Evolutionary conservation across 2,888 invertebrate genomes (phyloP).

Genomic region (Homarus gammarus): DNA sequence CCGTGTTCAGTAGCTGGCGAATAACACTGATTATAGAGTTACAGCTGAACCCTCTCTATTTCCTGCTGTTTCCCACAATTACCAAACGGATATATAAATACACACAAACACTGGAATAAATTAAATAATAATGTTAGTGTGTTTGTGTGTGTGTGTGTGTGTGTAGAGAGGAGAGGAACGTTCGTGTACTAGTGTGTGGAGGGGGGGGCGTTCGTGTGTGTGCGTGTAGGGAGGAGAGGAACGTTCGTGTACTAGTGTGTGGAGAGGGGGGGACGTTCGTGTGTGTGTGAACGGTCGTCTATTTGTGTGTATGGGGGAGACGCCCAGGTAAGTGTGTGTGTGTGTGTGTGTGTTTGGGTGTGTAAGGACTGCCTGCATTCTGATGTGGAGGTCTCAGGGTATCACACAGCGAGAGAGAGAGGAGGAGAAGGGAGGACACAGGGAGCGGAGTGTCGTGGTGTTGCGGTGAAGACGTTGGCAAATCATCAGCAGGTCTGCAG

Average conservation of each 20-base stretch:
- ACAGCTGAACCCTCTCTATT: neutral
- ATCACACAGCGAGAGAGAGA: too few relatives aligned
- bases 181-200: neutral
- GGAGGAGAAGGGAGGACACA: too few relatives aligned
- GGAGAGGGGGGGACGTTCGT: neutral
- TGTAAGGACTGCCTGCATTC: too few relatives aligned
- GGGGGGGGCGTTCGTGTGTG: too few relatives aligned
- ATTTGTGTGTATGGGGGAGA: too few relatives aligned
- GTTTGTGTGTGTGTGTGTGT: neutral
- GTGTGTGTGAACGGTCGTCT: neutral
- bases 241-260: neutral
- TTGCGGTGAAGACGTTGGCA: too few relatives aligned
- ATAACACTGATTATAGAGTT: too few relatives aligned
- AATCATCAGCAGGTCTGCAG: too few relatives aligned
- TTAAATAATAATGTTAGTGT: neutral
- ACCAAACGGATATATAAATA: slow-evolving; percentile 7
- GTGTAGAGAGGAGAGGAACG: neutral
- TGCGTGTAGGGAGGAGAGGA: neutral
- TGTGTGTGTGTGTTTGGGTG: neutral
- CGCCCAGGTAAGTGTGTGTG: neutral
- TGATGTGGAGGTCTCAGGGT: too few relatives aligned
- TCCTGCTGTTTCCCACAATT: neutral
- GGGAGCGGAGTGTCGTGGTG: too few relatives aligned
- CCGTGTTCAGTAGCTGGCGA: too few relatives aligned
- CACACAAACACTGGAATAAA: neutral